Conservation (phyloP, 2,113 vertebrate genomes). For the Solenodon paradoxus region DNA sequence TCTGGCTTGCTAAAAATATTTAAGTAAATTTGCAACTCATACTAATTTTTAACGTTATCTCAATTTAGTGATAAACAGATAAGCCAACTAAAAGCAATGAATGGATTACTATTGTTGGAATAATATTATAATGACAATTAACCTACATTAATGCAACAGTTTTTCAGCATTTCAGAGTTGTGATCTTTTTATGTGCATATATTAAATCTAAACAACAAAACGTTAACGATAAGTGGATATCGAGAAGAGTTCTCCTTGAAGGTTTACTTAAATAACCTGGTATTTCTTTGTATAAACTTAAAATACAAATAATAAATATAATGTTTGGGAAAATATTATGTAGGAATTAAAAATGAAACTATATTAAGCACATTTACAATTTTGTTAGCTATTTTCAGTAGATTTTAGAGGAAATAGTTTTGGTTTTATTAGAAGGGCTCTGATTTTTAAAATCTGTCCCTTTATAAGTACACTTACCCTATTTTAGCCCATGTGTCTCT, state of each 20-base stretch:
- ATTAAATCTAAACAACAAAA: conserved; percentile 18
- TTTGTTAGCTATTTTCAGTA: conserved; percentile 27
- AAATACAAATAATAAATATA: conserved; percentile 29
- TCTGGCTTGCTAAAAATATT: conserved; percentile 1
- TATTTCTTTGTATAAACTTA: conserved; percentile 16
- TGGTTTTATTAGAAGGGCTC: not conserved
- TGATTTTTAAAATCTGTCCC: conserved; percentile 23
- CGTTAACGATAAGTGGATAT: conserved; percentile 9
- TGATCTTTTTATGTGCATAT: not conserved
- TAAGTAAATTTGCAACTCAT: not conserved
- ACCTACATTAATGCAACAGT: not conserved
- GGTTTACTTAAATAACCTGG: not conserved
- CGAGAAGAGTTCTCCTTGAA: not conserved
- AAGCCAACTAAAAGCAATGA: conserved; percentile 9
- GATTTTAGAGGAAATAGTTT: conserved; percentile 33
- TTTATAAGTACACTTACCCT: not conserved
- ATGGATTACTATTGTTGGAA: not conserved
- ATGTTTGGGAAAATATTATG: conserved; percentile 6
- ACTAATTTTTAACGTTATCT: conserved; percentile 15
- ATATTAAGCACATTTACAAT: not conserved
- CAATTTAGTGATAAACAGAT: conserved; percentile 22
- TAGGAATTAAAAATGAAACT: conserved; percentile 35
- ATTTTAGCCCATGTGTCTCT: not conserved
- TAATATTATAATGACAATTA: conserved; percentile 18
- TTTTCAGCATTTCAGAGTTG: conserved; percentile 6